Percentiles rank a stretch among this genome's conserved stretches.
These are phyloP conservation scores for Pollicipes pollicipes DNA, from an alignment of 1,140 invertebrate species.

Conservation along the genomic window DNA sequence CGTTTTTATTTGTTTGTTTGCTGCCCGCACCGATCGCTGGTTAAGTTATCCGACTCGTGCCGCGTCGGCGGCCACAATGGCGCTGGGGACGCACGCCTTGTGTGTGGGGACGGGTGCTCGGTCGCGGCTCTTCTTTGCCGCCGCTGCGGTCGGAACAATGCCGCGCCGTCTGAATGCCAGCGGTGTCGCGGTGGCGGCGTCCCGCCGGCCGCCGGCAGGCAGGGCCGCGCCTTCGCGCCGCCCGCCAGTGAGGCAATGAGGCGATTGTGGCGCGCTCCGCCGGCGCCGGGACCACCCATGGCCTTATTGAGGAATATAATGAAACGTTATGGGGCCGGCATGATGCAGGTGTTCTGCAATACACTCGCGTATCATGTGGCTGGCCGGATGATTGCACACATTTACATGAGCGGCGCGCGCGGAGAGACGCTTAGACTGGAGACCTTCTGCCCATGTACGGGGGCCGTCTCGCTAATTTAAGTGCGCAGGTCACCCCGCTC, in stretches of 20 bases:
- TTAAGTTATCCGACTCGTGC: background rate
- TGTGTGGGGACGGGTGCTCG: background rate
- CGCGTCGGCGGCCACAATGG: background rate
- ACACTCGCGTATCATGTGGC: background rate
- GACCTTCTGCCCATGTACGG: background rate
- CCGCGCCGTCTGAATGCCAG: too few species aligned
- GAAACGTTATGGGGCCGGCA: background rate
- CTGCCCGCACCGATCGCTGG: background rate
- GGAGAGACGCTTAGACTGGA: too few species aligned
- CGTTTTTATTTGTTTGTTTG: background rate
- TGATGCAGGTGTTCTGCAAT: background rate
- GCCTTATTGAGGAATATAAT: background rate
- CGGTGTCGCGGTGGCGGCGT: too few species aligned
- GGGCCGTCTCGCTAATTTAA: background rate
- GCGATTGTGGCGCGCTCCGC: background rate
- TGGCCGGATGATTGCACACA: background rate
- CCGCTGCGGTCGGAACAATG: too few species aligned
- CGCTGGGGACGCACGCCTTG: background rate
- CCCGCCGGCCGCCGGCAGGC: too few species aligned
- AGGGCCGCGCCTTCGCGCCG: too few species aligned
- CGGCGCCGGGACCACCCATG: background rate
- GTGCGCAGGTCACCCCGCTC: background rate
- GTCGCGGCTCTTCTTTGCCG: background rate
- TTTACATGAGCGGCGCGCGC: background rate
- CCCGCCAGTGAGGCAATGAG: too few species aligned